A percentile compares a stretch with the other conserved stretches of the same genome.
Evolutionary conservation across 92 coral and sea anemone genomes (phyloP).

Genomic region (Micromussa lordhowensis): DNA sequence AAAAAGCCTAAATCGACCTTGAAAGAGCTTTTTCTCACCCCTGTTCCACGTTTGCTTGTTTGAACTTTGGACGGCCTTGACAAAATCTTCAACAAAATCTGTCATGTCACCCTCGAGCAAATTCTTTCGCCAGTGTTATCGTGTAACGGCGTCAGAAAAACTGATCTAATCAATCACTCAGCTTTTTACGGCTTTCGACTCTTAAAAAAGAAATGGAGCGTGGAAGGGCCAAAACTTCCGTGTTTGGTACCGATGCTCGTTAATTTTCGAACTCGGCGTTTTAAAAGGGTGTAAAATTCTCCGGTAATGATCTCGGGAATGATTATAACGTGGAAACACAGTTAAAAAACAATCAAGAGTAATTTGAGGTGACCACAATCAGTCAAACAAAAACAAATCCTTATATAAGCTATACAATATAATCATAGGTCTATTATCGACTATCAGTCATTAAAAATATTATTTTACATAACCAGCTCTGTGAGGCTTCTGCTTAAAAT

Average conservation of each 20-base stretch:
- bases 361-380: conserved; percentile 12
- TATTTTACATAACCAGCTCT: neutral
- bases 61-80: neutral
- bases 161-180: conserved; percentile 13
- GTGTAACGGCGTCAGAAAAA: neutral
- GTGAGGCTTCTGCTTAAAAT: neutral
- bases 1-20: neutral
- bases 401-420: neutral
- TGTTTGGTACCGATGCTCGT: neutral
- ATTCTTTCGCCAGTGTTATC: neutral
- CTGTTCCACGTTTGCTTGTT: neutral
- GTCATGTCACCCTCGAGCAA: conserved; percentile 2
- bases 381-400: neutral
- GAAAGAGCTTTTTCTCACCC: neutral
- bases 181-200: neutral
- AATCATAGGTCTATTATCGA: neutral
- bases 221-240: neutral
- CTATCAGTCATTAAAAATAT: neutral
- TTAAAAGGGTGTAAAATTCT: conserved; percentile 15
- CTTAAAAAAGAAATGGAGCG: neutral
- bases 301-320: neutral
- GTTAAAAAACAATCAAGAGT: conserved; percentile 31
- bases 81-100: neutral
- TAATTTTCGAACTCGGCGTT: neutral
- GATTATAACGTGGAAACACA: neutral